Evolutionary conservation across 2,888 invertebrate species (phyloP).

Genomic region (Pyralis farinalis): DNA sequence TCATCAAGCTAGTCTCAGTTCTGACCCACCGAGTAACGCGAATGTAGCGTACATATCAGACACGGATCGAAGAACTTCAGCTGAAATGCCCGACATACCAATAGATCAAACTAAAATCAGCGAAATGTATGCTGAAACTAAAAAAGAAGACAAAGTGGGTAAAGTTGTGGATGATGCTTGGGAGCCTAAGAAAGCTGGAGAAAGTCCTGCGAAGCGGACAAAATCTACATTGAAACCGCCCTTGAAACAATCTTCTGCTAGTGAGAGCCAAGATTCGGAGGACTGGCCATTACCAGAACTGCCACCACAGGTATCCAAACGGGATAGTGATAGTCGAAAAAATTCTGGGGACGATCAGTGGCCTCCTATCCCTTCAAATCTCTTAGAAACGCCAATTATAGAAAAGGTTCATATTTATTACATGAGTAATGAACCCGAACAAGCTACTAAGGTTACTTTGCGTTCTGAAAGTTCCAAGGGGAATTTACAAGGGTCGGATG

Average conservation of each 20-base stretch:
- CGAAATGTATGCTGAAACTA: slow-evolving; percentile 78
- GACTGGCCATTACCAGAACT: slow-evolving; percentile 89
- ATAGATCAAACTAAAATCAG: slow-evolving; percentile 85
- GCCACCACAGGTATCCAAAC: slow-evolving; percentile 74
- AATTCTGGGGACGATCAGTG: slow-evolving; percentile 87
- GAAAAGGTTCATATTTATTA: slow-evolving; percentile 91
- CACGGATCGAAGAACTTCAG: slow-evolving; percentile 89
- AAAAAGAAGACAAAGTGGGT: slow-evolving; percentile 63
- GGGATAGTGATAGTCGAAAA: slow-evolving; percentile 48
- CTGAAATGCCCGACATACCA: slow-evolving; percentile 92
- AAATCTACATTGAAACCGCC: slow-evolving; percentile 55
- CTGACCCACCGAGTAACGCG: slow-evolving; percentile 89
- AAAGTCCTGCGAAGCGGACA: slow-evolving; percentile 45
- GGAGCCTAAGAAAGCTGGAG: slow-evolving; percentile 46
- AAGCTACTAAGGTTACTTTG: slow-evolving; percentile 87
- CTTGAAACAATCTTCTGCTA: slow-evolving; percentile 66
- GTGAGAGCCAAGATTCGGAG: slow-evolving; percentile 87
- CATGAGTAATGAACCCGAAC: slow-evolving; percentile 88
- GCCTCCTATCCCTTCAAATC: slow-evolving; percentile 89
- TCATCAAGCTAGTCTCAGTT: slow-evolving; percentile 91
- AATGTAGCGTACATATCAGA: slow-evolving; percentile 89
- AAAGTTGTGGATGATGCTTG: slow-evolving; percentile 39
- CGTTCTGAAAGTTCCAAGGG: slow-evolving; percentile 84
- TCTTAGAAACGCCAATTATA: slow-evolving; percentile 85
- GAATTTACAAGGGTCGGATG: slow-evolving; percentile 83